A percentile compares a stretch with the other conserved stretches of the same genome.
Evolutionary conservation across 2,113 vertebrate genomes (phyloP).

Genomic region (Chamaetylas fuelleborni): DNA sequence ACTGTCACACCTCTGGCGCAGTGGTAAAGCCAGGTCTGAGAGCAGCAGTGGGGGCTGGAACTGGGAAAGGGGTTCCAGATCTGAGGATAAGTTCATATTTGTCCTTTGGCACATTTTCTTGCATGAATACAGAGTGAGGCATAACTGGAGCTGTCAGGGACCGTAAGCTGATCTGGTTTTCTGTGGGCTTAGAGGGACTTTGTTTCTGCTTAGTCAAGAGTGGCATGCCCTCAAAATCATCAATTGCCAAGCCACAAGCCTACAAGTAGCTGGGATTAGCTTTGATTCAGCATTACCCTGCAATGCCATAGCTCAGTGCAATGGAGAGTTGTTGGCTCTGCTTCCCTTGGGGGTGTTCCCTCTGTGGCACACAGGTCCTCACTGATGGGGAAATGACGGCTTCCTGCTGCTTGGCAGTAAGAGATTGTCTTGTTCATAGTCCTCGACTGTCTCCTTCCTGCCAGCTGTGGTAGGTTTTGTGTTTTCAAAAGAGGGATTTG

Average conservation of each 20-base stretch:
- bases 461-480: neutral
- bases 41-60: neutral
- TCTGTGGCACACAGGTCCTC: neutral
- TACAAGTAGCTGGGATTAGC: neutral
- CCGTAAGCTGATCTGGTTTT: neutral
- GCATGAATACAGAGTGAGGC: neutral
- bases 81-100: neutral
- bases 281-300: neutral
- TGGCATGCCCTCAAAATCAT: neutral
- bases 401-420: neutral
- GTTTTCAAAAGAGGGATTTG: neutral
- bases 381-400: rapidly evolving
- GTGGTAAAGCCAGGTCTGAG: neutral
- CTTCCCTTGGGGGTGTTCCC: neutral
- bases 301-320: neutral
- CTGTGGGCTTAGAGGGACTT: neutral
- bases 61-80: neutral
- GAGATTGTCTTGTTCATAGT: neutral
- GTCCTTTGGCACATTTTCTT: neutral
- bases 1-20: neutral
- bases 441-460: neutral
- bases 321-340: neutral
- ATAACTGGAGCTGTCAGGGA: neutral
- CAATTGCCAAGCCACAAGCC: neutral
- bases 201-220: neutral